A percentile compares a stretch with the other conserved stretches of the same genome.
Evolutionary conservation across 2,888 invertebrate species (phyloP).

Genomic region (Dioctria rufipes): DNA sequence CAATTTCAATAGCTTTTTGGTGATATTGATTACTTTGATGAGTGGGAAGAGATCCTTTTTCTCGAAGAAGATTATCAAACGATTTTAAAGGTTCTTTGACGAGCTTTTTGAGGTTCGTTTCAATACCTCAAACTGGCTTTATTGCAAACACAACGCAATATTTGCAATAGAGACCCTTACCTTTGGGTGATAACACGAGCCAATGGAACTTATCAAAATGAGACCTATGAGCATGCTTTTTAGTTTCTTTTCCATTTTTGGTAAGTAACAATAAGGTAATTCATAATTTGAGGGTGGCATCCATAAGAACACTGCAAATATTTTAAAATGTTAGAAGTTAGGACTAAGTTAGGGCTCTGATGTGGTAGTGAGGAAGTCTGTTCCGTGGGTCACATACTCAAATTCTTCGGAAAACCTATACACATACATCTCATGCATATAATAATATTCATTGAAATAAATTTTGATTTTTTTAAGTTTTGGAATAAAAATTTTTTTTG

Average conservation of each 20-base stretch:
- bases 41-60: not conserved
- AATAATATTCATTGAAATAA: too few relatives aligned
- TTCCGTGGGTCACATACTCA: too few relatives aligned
- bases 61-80: not conserved
- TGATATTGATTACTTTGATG: not conserved
- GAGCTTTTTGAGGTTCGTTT: not conserved
- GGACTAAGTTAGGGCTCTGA: too few relatives aligned
- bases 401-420: too few relatives aligned
- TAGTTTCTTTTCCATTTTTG: not conserved
- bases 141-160: not conserved
- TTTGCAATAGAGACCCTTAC: not conserved
- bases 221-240: not conserved
- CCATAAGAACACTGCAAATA: too few relatives aligned
- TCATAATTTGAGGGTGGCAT: not conserved
- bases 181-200: not conserved
- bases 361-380: too few relatives aligned
- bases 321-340: too few relatives aligned
- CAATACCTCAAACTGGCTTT: not conserved
- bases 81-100: constrained; percentile 2
- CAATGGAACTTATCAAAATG: not conserved
- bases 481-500: too few relatives aligned
- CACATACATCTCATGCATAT: too few relatives aligned
- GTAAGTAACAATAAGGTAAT: not conserved
- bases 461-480: too few relatives aligned
- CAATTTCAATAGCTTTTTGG: not conserved